These are phyloP conservation scores for Schlechtendalia chinensis DNA, from an alignment of 1,140 invertebrate genomes.

Conservation along the genomic window DNA sequence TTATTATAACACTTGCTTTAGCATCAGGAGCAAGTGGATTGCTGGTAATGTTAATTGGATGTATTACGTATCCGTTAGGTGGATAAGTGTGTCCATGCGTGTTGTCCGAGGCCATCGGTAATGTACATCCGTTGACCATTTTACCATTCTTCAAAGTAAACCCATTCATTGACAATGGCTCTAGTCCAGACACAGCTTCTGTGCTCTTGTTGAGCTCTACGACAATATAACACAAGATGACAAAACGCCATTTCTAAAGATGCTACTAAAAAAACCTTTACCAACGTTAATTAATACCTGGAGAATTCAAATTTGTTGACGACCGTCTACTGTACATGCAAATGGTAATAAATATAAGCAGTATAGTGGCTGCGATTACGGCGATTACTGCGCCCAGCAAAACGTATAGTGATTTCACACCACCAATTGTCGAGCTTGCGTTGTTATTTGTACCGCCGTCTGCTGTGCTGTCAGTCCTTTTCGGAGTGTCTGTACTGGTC, in stretches of 20 bases:
- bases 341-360: slow-evolving; percentile 58
- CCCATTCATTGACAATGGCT: slow-evolving; percentile 53
- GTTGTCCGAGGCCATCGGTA: slow-evolving; percentile 22
- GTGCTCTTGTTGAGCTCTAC: slow-evolving; percentile 35
- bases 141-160: slow-evolving; percentile 49
- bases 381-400: slow-evolving; percentile 62
- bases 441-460: slow-evolving; percentile 48
- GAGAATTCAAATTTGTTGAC: slow-evolving; percentile 51
- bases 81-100: slow-evolving; percentile 49
- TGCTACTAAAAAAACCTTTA: too few relatives aligned
- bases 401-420: slow-evolving; percentile 59
- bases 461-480: slow-evolving; percentile 39
- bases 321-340: slow-evolving; percentile 59
- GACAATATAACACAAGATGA: too few relatives aligned
- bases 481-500: slow-evolving; percentile 48
- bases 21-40: slow-evolving; percentile 67
- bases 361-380: slow-evolving; percentile 58
- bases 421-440: slow-evolving; percentile 54
- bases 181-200: slow-evolving; percentile 53
- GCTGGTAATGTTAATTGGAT: slow-evolving; percentile 65
- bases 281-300: neutral
- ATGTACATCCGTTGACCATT: slow-evolving; percentile 44
- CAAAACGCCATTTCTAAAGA: too few relatives aligned
- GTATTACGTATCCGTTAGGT: slow-evolving; percentile 47
- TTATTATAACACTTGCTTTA: slow-evolving; percentile 54